Evolutionary conservation across 2,888 invertebrate genomes (phyloP).

Genomic region (Cantharis rufa): DNA sequence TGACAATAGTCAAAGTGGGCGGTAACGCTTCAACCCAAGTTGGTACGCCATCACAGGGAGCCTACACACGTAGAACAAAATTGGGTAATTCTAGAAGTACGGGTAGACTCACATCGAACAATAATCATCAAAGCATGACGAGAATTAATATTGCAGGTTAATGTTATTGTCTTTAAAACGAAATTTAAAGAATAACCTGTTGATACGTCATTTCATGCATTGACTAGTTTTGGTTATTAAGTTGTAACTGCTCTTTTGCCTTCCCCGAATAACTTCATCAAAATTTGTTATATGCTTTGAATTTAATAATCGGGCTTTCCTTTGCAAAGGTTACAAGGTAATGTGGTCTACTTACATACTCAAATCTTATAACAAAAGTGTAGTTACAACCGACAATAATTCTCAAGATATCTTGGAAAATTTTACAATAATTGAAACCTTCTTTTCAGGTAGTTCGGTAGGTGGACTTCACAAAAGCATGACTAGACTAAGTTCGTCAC

Average conservation of each 20-base stretch:
- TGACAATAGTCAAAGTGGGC: slow-evolving; percentile 80
- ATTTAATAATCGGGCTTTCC: too few species aligned
- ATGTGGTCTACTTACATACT: too few species aligned
- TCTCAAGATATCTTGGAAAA: not conserved
- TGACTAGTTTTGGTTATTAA: not conserved
- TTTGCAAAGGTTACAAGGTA: too few species aligned
- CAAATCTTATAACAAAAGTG: not conserved
- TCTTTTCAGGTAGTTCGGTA: slow-evolving; percentile 67
- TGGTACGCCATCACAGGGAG: slow-evolving; percentile 43
- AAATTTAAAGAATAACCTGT: not conserved
- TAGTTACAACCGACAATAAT: not conserved
- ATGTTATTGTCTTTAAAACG: not conserved
- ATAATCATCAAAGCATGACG: slow-evolving; percentile 79
- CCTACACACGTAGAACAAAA: slow-evolving; percentile 67
- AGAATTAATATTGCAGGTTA: slow-evolving; percentile 72
- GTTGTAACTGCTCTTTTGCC: not conserved
- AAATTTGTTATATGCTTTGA: too few species aligned
- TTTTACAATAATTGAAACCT: not conserved
- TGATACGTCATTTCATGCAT: not conserved
- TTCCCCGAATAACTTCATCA: too few species aligned
- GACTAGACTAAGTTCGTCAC: slow-evolving; percentile 78
- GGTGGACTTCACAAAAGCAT: slow-evolving; percentile 82
- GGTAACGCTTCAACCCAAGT: slow-evolving; percentile 46
- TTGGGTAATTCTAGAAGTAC: slow-evolving; percentile 77
- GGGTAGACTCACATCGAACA: slow-evolving; percentile 70